These are phyloP conservation scores for Leptoteleia sp. DNA, from an alignment of 1,140 invertebrate species.

Conservation along the genomic window DNA sequence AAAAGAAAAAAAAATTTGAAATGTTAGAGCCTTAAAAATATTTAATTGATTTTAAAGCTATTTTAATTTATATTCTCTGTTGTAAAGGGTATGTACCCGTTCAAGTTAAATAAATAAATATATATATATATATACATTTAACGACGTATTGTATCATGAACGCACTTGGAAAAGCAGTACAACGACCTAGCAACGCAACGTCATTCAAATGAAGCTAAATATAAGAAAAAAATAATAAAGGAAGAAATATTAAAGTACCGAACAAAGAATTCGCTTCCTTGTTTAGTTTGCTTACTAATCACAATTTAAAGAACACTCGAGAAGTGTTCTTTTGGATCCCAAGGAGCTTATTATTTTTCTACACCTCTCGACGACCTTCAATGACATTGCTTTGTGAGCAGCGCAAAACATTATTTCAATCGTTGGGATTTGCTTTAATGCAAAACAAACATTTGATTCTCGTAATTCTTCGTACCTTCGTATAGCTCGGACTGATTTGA, in stretches of 20 bases:
- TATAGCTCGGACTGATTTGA: slow-evolving; percentile 24
- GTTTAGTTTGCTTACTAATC: slow-evolving; percentile 55
- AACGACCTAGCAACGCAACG: slow-evolving; percentile 1
- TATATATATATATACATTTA: too few species aligned
- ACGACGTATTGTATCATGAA: too few species aligned
- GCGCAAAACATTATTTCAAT: slow-evolving; percentile 1
- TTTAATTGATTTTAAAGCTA: too few species aligned
- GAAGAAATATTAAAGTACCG: background rate
- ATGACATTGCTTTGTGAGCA: slow-evolving; percentile 38
- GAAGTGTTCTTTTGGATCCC: slow-evolving; percentile 7
- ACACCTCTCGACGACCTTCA: slow-evolving; percentile 24
- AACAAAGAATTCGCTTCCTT: slow-evolving; percentile 44
- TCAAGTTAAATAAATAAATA: too few species aligned
- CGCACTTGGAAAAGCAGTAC: background rate
- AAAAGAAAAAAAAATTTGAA: too few species aligned
- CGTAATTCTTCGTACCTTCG: background rate
- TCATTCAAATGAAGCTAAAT: background rate
- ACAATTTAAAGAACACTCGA: slow-evolving; percentile 37
- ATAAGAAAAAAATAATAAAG: too few species aligned
- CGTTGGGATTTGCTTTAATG: slow-evolving; percentile 7
- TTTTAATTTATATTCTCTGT: too few species aligned
- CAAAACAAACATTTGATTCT: slow-evolving; percentile 31
- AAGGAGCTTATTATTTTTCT: slow-evolving; percentile 46
- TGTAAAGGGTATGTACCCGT: too few species aligned
- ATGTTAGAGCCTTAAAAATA: too few species aligned